Evolutionary conservation across 2,888 invertebrate genomes (phyloP), one percentile per base, ranked within the genome.

Genomic region (Cataglyphis rosenhaueri): DNA sequence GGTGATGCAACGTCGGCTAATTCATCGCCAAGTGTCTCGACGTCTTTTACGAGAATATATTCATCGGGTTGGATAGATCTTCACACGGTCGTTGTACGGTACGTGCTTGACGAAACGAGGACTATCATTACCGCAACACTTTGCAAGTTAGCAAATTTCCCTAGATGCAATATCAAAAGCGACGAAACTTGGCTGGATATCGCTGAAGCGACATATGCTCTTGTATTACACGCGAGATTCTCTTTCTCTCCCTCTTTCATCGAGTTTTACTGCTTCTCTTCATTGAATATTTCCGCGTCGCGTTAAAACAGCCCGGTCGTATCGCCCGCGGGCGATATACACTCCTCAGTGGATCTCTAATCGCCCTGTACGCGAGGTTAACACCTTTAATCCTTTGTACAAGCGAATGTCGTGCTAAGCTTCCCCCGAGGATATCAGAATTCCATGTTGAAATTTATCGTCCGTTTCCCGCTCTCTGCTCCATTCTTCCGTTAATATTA

Each of bases 321-420:
- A 79, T 79, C 59, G 44, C 44, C 55, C 70, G 59, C 44, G 78
- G 70, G 78, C 78, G 59, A 79, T 79, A 70, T 79, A 79, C 78
- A 78, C 78, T 78, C 59, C 78, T 79, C 70, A 59, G 70, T 79
- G 75, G 81, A n/a, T n/a, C 76, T 66, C 81, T 82, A 82, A 82
- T 82, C 81, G 81, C 65, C 75, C 59, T 35, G 55, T 75, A 65
- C 81, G 64, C 64, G 75, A 76, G 76, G 81, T 75, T 82, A 82
- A 82, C 76, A 66, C 81, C 59, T 57, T 75, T 76, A 64, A 75
- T 75, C 81, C 81, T 82, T 75, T 65, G 81, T 82, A 75, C 81
- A 82, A 82, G 76, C 81, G 65, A 44, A 82, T 48, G 70, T 61
- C 44, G 78, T 70, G 70, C 78, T 79, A 79, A 79, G 70, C 78